These are phyloP conservation scores for Scaeva pyrastri DNA, from an alignment of 2,888 invertebrate genomes.

Conservation along the genomic window DNA sequence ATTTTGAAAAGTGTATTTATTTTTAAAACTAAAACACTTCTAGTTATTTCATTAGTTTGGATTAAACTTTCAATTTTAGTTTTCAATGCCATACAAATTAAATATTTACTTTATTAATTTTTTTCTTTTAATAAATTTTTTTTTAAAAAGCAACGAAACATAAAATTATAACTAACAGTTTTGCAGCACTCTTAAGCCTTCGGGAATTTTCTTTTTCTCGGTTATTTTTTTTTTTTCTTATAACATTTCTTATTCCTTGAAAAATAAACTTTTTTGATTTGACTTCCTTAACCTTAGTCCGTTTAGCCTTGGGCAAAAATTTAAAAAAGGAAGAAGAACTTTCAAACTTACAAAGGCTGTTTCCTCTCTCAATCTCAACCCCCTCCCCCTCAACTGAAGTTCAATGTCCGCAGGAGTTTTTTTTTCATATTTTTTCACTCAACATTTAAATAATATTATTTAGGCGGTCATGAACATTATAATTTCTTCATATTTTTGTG, in stretches of 20 bases:
- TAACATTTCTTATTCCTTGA: not conserved
- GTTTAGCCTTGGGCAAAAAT: not conserved
- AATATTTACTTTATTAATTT: not conserved
- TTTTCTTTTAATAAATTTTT: not conserved
- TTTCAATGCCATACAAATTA: not conserved
- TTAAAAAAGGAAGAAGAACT: not conserved
- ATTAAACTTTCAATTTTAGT: not conserved
- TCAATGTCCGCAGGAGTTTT: not conserved
- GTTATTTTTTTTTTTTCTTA: not conserved
- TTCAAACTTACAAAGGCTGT: not conserved
- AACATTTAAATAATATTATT: not conserved
- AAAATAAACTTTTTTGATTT: slow-evolving; percentile 8
- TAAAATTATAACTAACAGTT: slow-evolving; percentile 14
- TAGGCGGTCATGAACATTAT: no score
- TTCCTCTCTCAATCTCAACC: no score
- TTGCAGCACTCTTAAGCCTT: not conserved
- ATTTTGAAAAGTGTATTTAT: no score
- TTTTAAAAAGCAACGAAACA: not conserved
- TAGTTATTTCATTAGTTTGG: not conserved
- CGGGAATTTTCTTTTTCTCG: not conserved
- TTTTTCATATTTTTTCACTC: not conserved
- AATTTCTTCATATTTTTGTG: no score
- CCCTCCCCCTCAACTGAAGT: no score
- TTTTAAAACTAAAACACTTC: not conserved
- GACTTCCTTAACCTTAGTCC: not conserved